These are phyloP conservation scores for Melospiza georgiana DNA, from an alignment of 2,113 vertebrate genomes.

Conservation along the genomic window DNA sequence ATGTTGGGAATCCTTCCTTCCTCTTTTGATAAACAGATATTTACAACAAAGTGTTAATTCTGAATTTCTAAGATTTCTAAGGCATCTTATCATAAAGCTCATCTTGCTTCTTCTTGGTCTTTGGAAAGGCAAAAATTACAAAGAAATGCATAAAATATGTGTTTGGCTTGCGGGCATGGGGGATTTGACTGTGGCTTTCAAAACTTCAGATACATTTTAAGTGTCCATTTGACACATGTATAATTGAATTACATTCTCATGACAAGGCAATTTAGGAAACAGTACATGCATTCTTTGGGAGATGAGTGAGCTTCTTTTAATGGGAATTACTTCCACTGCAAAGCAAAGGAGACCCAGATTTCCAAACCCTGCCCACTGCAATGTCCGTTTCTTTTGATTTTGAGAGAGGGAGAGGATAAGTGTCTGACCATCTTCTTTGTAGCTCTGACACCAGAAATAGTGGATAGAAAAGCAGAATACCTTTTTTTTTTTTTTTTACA, in stretches of 20 bases:
- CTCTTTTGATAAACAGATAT: neutral
- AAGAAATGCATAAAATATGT: neutral
- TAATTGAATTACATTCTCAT: neutral
- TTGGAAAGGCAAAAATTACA: neutral
- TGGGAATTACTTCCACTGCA: neutral
- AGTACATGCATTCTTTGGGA: neutral
- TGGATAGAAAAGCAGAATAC: neutral
- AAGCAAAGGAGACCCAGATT: neutral
- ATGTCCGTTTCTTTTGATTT: neutral
- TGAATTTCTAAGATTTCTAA: neutral
- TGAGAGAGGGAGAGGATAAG: neutral
- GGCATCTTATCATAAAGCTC: neutral
- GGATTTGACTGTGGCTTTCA: neutral
- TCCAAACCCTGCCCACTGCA: neutral
- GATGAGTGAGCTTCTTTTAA: neutral
- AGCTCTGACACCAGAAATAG: neutral
- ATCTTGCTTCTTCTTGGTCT: neutral
- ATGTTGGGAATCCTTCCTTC: neutral
- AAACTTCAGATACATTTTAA: neutral
- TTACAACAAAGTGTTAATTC: neutral
- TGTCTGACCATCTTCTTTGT: neutral
- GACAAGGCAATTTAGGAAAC: neutral
- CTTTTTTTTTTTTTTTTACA: too few relatives aligned
- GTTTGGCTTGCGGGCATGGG: rapidly evolving
- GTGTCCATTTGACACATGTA: neutral